Evolutionary conservation across 2,888 invertebrate species (phyloP), one percentile per base, ranked within the genome.

Genomic region (Diadegma fenestrale): DNA sequence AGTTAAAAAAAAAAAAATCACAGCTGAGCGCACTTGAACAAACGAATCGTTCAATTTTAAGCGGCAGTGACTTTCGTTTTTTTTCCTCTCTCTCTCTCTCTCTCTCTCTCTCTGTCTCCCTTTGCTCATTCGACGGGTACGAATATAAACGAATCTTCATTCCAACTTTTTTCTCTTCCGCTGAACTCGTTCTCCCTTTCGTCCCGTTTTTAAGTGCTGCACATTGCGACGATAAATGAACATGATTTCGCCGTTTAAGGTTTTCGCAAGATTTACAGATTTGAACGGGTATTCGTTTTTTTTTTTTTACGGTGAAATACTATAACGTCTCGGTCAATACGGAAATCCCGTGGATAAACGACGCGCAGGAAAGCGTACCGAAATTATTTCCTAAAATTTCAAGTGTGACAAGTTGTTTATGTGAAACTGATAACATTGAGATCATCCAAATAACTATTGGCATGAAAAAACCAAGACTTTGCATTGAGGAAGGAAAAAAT

Each of bases 41-140:
- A 85, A 76, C 75, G 71, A 82, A 82, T 71, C 76, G 79, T 79
- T 85, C 58, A 61, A 58, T 71, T 76, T 54, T 66, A 73, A 82
- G 82, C 82, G 85, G 85, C 85, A 82, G 85, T 85, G 79, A 76
- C 68, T 66, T 85, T 85, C 30, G 41, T 76, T 51, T 73, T 77
- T 61, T 33, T 64, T 58, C 66, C 37, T 73, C 54, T 78, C 61
- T 45, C 41, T 63, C 33, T 30, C 30, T 30, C 30, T 45, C 41
- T 63, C 33, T 64, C 58, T 72, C 37, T 73, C 54, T 78, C 61
- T 45, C 43, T 63, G 17, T 33, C 33, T 45, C n/a, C n/a, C 7
- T 69, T 37, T 37, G 19, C 10, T 43, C 22, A 64, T 19, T 75
- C 7, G 22, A 64, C 77, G 68, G 63, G 73, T 78, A 73, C 68